Conservation (phyloP, 2,113 vertebrate genomes). For the Willisornis vidua region DNA sequence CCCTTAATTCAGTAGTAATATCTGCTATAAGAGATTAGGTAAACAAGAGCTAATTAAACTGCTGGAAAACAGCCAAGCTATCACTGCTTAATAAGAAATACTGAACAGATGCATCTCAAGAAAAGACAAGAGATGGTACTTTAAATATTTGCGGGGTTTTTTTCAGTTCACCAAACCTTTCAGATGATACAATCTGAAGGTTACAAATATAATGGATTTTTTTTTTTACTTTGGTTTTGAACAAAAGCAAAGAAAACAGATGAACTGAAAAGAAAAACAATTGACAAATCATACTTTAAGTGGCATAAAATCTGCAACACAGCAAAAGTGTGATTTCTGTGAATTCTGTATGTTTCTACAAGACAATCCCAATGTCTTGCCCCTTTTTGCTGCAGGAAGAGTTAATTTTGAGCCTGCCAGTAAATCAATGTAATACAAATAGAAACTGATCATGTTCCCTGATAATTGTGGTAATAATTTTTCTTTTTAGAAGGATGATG, state of each 20-base stretch:
- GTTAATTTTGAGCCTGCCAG: background rate
- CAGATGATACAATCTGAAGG: background rate
- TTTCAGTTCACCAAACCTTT: background rate
- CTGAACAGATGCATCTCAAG: background rate
- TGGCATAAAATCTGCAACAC: background rate
- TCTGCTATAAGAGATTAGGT: slow-evolving; percentile 60
- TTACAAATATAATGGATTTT: background rate
- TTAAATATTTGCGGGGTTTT: background rate
- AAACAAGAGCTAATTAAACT: slow-evolving; percentile 68
- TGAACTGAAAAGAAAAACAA: background rate
- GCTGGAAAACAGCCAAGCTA: slow-evolving; percentile 48
- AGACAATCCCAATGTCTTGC: background rate
- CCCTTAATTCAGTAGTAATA: slow-evolving; percentile 50
- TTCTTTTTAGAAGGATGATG: background rate
- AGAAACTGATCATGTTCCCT: background rate
- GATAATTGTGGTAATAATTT: background rate
- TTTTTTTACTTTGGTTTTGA: background rate
- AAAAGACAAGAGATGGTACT: background rate
- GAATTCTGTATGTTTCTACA: background rate
- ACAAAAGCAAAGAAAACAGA: background rate
- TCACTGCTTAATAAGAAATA: background rate
- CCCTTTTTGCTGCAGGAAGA: background rate
- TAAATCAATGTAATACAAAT: background rate
- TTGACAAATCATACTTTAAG: background rate
- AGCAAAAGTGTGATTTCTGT: background rate